Percentiles rank a stretch among this genome's conserved stretches.
These are phyloP conservation scores for Apus apus DNA, from an alignment of 2,113 vertebrate genomes.

Conservation along the genomic window DNA sequence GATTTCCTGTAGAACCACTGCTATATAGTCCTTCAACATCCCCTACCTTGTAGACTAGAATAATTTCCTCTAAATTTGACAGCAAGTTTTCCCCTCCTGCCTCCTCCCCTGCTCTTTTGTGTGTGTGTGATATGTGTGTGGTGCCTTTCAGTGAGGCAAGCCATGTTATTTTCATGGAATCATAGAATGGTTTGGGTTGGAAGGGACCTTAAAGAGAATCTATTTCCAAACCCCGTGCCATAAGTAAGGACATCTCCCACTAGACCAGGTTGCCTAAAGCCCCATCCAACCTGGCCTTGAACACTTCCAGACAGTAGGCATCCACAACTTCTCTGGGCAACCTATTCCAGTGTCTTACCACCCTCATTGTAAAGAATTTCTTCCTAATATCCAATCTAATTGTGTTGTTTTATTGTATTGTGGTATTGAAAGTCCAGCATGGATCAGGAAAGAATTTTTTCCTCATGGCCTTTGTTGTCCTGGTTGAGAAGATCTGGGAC, in stretches of 20 bases:
- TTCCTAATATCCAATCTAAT: too few relatives aligned
- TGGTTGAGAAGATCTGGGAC: not conserved
- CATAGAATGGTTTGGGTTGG: too few relatives aligned
- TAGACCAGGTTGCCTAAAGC: too few relatives aligned
- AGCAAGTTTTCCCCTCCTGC: not conserved
- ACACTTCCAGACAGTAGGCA: too few relatives aligned
- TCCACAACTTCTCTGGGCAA: too few relatives aligned
- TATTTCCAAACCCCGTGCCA: too few relatives aligned
- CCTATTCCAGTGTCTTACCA: too few relatives aligned
- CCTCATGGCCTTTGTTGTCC: not conserved
- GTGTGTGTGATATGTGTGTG: not conserved
- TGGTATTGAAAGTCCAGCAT: not conserved
- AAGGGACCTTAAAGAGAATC: too few relatives aligned
- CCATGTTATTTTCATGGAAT: too few relatives aligned
- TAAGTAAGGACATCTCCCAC: too few relatives aligned
- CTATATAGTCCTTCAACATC: not conserved
- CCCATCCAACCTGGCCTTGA: too few relatives aligned
- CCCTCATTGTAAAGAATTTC: too few relatives aligned
- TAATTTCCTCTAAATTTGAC: not conserved
- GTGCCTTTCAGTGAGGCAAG: not conserved
- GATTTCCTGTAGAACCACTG: not conserved
- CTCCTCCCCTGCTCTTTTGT: rapidly evolving
- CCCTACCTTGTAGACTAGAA: not conserved
- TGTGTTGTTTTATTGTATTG: not conserved
- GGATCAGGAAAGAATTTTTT: not conserved